These are phyloP conservation scores for Stramonita haemastoma DNA, from an alignment of 2,888 invertebrate genomes.

Conservation along the genomic window DNA sequence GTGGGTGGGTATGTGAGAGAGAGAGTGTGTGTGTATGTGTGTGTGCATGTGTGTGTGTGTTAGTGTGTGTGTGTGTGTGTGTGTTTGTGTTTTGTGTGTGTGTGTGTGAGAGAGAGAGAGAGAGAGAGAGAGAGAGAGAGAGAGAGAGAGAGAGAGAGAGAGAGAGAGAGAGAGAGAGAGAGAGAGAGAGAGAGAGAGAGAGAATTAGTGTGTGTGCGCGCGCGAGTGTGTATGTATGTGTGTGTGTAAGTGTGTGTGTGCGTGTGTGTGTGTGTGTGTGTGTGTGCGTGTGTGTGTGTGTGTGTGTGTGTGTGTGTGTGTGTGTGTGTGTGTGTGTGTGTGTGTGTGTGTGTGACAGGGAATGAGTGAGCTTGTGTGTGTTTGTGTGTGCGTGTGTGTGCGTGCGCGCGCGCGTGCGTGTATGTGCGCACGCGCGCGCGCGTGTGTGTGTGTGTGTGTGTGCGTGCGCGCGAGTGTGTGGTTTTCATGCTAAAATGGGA, in stretches of 20 bases:
- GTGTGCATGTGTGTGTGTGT: background rate
- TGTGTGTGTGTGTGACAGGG: background rate
- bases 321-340: background rate
- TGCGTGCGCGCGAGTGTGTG: background rate
- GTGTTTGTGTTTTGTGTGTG: background rate
- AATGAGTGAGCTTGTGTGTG: too few relatives aligned
- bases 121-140: too few relatives aligned
- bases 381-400: too few relatives aligned
- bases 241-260: background rate
- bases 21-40: background rate
- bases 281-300: background rate
- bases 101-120: too few relatives aligned
- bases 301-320: background rate
- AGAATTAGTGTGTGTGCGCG: conserved; percentile 3
- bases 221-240: background rate
- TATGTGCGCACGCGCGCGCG: background rate
- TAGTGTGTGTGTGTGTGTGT: background rate
- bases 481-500: too few relatives aligned
- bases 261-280: background rate
- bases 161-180: too few relatives aligned
- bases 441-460: background rate
- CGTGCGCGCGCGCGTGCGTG: background rate
- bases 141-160: too few relatives aligned
- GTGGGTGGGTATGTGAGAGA: too few relatives aligned
- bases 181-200: too few relatives aligned